A percentile compares a stretch with the other conserved stretches of the same genome.
Conservation (phyloP, 2,888 invertebrate species). For the Hydrotaea cyrtoneurina region DNA sequence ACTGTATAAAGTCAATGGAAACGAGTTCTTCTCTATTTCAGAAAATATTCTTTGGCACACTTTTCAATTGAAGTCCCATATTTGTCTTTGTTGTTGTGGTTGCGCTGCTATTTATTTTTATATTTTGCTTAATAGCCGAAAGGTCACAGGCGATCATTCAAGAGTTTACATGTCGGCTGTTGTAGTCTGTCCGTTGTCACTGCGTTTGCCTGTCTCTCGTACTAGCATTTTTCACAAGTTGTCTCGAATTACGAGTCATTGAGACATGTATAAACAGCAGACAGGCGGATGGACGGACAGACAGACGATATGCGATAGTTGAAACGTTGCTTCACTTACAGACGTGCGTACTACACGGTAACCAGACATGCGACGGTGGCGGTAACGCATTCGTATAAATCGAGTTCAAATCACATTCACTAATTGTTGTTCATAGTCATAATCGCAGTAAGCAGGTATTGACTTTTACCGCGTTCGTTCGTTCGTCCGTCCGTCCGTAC, state of each 20-base stretch:
- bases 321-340: neutral
- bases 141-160: conserved; percentile 33
- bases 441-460: neutral
- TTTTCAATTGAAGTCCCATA: conserved; percentile 14
- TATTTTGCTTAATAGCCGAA: conserved; percentile 17
- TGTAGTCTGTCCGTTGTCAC: neutral
- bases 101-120: neutral
- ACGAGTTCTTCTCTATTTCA: neutral
- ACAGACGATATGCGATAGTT: neutral
- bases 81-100: conserved; percentile 10
- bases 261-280: neutral
- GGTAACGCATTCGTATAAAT: conserved; percentile 4
- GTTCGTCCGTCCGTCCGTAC: neutral
- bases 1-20: neutral
- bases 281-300: neutral
- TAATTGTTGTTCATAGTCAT: neutral
- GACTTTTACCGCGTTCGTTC: conserved; percentile 32
- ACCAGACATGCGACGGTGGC: neutral
- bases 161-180: neutral
- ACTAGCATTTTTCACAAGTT: conserved; percentile 12
- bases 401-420: conserved; percentile 21
- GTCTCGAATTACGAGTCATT: conserved; percentile 12
- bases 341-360: neutral
- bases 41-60: conserved; percentile 20
- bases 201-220: neutral